Percentiles rank a stretch among this genome's conserved stretches.
These are phyloP conservation scores for Nomada ferruginata DNA, from an alignment of 2,888 invertebrate species.

Conservation along the genomic window DNA sequence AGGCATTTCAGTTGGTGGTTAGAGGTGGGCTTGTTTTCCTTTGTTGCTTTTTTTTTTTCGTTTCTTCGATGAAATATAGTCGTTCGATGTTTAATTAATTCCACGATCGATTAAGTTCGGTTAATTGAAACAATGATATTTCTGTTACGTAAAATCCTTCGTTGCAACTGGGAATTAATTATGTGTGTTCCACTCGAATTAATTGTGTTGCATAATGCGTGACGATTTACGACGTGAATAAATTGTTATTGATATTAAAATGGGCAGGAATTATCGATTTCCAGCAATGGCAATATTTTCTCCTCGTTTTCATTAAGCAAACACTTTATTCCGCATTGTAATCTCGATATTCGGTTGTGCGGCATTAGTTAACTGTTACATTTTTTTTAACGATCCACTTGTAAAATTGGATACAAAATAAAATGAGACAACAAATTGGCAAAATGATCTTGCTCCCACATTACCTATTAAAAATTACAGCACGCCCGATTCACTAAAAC, in stretches of 20 bases:
- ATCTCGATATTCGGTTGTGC: not conserved
- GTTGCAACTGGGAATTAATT: slow-evolving; percentile 16
- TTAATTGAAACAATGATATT: slow-evolving; percentile 39
- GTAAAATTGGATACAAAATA: too few relatives aligned
- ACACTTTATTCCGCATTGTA: not conserved
- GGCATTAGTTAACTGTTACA: too few relatives aligned
- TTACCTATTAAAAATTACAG: too few relatives aligned
- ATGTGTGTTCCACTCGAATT: slow-evolving; percentile 23
- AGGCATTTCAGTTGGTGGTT: too few relatives aligned
- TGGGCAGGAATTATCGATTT: slow-evolving; percentile 19
- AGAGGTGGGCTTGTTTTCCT: too few relatives aligned
- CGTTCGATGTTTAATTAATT: slow-evolving; percentile 29
- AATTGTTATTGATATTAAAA: slow-evolving; percentile 30
- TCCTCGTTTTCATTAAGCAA: slow-evolving; percentile 1
- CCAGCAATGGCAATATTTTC: not conserved
- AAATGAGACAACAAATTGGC: too few relatives aligned
- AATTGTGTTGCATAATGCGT: slow-evolving; percentile 32
- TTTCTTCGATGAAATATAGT: not conserved
- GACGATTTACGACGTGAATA: slow-evolving; percentile 30
- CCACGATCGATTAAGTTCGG: slow-evolving; percentile 7
- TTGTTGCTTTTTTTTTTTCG: not conserved
- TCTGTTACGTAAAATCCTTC: slow-evolving; percentile 20
- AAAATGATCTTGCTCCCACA: too few relatives aligned
- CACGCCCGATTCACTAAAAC: too few relatives aligned
- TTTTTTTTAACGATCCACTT: too few relatives aligned